A percentile compares a stretch with the other conserved stretches of the same genome.
phyloP scores from a whole-genome alignment of 1,140 invertebrate species.

The Manduca sexta region DNA sequence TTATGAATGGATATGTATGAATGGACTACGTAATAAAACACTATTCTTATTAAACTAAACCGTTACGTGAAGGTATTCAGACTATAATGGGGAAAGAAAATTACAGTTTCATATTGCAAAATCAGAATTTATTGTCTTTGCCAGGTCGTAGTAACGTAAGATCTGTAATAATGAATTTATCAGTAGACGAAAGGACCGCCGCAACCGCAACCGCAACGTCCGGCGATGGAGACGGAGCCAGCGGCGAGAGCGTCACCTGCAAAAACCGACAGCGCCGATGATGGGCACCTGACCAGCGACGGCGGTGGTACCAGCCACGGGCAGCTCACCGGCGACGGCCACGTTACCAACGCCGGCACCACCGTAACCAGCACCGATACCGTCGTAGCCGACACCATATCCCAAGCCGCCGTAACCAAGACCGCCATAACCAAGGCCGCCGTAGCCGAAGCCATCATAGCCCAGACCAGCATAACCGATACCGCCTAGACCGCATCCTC shows the following conservation, averaged over 20 bases:
- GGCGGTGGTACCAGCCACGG: slow-evolving; percentile 13
- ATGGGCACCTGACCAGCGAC: slow-evolving; percentile 20
- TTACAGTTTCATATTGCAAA: background rate
- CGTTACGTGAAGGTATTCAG: too few species aligned
- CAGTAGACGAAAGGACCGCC: background rate
- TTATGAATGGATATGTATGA: too few species aligned
- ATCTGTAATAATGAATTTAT: too few species aligned
- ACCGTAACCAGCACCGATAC: slow-evolving; percentile 9
- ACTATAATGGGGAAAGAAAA: too few species aligned
- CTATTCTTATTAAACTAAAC: too few species aligned
- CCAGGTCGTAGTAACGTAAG: slow-evolving; percentile 15
- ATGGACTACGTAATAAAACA: too few species aligned
- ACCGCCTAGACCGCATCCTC: too few species aligned
- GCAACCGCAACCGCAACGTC: slow-evolving; percentile 17
- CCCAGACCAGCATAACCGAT: background rate
- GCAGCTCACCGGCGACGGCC: slow-evolving; percentile 5
- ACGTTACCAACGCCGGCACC: slow-evolving; percentile 10
- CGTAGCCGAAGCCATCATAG: slow-evolving; percentile 2
- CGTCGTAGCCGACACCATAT: slow-evolving; percentile 10
- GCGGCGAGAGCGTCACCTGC: slow-evolving; percentile 12
- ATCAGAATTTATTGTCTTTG: background rate
- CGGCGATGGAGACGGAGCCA: slow-evolving; percentile 17
- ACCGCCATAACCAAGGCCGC: background rate
- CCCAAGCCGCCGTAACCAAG: background rate
- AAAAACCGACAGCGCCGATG: slow-evolving; percentile 19